These are phyloP conservation scores for Himantopus leucocephalus DNA, from an alignment of 2,113 vertebrate species.

Conservation along the genomic window DNA sequence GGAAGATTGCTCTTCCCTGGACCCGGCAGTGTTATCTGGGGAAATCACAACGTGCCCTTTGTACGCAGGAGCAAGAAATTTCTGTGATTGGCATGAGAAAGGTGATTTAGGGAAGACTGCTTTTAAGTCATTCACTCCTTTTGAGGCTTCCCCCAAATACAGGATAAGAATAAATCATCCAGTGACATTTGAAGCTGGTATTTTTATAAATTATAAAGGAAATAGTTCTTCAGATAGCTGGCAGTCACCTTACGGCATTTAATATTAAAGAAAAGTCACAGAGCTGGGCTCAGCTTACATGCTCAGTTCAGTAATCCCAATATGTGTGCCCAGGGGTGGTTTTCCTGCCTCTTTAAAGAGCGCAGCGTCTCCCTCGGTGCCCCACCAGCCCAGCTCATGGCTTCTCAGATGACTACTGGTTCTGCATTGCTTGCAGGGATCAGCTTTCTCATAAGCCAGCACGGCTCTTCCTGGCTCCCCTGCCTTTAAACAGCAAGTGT, in stretches of 20 bases:
- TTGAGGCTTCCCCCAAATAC: background rate
- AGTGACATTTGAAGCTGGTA: background rate
- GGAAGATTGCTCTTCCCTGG: background rate
- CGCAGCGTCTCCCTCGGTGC: accelerated
- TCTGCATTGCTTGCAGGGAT: background rate
- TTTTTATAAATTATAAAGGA: background rate
- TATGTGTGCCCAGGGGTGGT: accelerated
- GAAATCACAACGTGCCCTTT: background rate
- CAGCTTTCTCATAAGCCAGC: background rate
- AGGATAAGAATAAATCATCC: background rate
- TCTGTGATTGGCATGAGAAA: background rate
- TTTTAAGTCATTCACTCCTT: background rate
- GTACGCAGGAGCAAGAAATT: background rate
- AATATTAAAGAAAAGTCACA: background rate
- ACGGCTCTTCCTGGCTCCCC: background rate
- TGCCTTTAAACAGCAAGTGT: background rate
- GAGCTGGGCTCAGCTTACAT: background rate
- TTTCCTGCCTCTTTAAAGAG: background rate
- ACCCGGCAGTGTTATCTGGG: no score
- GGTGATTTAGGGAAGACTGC: background rate
- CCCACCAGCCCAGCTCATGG: background rate
- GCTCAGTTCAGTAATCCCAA: background rate
- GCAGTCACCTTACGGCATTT: background rate
- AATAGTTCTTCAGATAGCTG: background rate
- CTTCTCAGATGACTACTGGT: no score